Base-by-base conservation (phyloP, 2,797 vertebrate genomes). In the Gouania willdenowi region DNA sequence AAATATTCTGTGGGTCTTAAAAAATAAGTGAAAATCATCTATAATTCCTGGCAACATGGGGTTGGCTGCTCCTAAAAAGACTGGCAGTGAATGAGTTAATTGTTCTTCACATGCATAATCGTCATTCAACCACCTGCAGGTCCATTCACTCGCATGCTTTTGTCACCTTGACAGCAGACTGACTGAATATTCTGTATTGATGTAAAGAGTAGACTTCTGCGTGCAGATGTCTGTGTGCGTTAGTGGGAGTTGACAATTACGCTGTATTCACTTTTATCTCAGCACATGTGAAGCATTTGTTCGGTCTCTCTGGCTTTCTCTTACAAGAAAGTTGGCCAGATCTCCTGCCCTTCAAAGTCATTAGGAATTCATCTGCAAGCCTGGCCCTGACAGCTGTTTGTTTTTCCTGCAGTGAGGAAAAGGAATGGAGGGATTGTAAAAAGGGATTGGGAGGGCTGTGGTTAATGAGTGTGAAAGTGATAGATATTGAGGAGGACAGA, bases 371-470 rank as follows among this genome's bases (percentile, higher is more conserved):
- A 81, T 82, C 56, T 67, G 67, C 63, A 39, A 77, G 61, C 53
- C 57, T 73, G 79, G 85, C 82, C 81, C 81, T 82, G 82, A 76
- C 84, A 82, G 75, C 74, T 85, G 79, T 82, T 85, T 84, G 75
- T 84, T 82, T 84, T 81, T 66, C 66, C 65, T 79, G 77, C 23
- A 10, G 65, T 56, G 70, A 41, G 51, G 31, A 59, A 54, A 59
- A 68, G 66, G 50, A 63, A 73, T 50, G 46, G 63, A 48, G 32
- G 35, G 35, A 58, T 52, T 42, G 61, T 15, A 30, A 27, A 13
- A 39, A 34, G n/a, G 6, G 63, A 79, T 78, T 52, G 70, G 40
- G 34, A 26, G 49, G 58, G 44, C 63, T 20, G 48, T 44, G 57
- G 66, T 56, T 77, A 78, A 84, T 79, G 68, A 78, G 48, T 55